phyloP scores from a whole-genome alignment of 92 coral and sea anemone species.

The Metridium senile region DNA sequence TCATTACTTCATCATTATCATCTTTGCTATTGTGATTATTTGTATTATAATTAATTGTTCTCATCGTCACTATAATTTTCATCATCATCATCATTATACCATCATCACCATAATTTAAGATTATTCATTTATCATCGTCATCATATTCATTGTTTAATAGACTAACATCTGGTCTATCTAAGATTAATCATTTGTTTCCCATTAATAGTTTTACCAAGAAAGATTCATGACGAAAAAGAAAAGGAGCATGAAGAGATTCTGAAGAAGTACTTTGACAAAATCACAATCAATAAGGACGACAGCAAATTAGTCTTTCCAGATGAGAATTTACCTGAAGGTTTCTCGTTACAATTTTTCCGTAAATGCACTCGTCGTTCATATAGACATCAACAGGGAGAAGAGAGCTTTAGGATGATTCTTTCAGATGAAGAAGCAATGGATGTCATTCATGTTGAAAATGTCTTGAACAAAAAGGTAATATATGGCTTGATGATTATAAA shows the following conservation, averaged over 20 bases:
- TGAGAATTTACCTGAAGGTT: slow-evolving; percentile 5
- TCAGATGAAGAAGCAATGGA: slow-evolving; percentile 23
- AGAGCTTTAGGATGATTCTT: neutral
- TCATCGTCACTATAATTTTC: too few relatives aligned
- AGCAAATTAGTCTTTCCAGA: slow-evolving; percentile 5
- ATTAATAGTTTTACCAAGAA: neutral
- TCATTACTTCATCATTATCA: too few relatives aligned
- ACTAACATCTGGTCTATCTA: too few relatives aligned
- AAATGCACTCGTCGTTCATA: slow-evolving; percentile 9
- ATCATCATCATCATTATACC: too few relatives aligned
- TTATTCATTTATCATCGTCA: too few relatives aligned
- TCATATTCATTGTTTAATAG: too few relatives aligned
- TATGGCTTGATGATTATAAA: too few relatives aligned
- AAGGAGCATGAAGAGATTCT: slow-evolving; percentile 2
- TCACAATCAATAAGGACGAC: neutral
- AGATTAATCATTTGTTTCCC: too few relatives aligned
- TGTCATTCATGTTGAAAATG: neutral
- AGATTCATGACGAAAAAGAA: neutral
- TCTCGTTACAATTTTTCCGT: neutral
- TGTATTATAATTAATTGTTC: too few relatives aligned
- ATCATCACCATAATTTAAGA: too few relatives aligned
- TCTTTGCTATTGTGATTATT: too few relatives aligned
- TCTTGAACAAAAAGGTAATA: neutral
- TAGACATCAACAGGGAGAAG: neutral
- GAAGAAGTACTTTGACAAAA: slow-evolving; percentile 7